Conservation (phyloP, 2,888 invertebrate species). For the Acrocyrtus sp. region DNA sequence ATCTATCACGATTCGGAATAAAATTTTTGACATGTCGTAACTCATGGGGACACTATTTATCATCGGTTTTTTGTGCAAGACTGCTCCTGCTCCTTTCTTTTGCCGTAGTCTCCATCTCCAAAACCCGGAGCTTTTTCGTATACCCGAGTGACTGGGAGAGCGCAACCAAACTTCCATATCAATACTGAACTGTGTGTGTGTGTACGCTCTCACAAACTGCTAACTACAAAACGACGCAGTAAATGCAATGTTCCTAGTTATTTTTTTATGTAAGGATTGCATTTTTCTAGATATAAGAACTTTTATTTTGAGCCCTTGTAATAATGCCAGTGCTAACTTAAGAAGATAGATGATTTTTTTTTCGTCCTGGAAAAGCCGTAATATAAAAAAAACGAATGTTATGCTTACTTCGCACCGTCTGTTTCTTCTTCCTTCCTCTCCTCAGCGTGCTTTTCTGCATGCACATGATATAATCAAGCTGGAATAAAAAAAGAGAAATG, state of each 20-base stretch:
- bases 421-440: conserved; percentile 36
- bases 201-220: not conserved
- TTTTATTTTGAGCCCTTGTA: not conserved
- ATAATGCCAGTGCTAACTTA: not conserved
- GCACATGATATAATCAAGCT: conserved; percentile 26
- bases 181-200: too few species aligned
- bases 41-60: conserved; percentile 60
- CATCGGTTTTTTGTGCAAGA: conserved; percentile 56
- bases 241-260: not conserved
- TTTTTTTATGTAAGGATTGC: not conserved
- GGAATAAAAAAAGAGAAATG: conserved; percentile 24
- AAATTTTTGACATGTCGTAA: conserved; percentile 62
- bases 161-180: conserved; percentile 17
- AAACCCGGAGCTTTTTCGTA: too few species aligned
- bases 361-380: not conserved
- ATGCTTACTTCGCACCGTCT: conserved; percentile 43
- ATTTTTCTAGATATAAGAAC: not conserved
- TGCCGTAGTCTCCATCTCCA: too few species aligned
- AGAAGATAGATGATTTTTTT: not conserved
- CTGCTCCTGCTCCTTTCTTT: conserved; percentile 25
- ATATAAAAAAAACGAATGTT: conserved; percentile 26
- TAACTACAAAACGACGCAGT: not conserved
- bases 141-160: too few species aligned
- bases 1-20: conserved; percentile 63
- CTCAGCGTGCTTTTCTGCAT: conserved; percentile 22